phyloP scores from a whole-genome alignment of 2,113 vertebrate genomes.

The Pantherophis guttatus region DNA sequence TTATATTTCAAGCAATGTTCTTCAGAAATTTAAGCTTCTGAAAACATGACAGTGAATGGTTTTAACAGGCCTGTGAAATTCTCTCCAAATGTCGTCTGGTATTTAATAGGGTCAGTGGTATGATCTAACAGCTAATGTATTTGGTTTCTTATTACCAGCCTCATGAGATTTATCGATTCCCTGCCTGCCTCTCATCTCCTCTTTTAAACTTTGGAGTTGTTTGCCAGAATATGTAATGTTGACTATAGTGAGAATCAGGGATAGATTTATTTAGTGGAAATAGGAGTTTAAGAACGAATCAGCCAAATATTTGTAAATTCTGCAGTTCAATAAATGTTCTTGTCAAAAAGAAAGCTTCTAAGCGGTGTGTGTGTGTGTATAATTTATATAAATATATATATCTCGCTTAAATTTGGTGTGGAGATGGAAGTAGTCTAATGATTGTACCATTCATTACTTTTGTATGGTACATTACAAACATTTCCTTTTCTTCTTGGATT shows the following conservation, averaged over 20 bases:
- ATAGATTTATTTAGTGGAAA: not conserved
- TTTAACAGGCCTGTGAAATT: slow-evolving; percentile 14
- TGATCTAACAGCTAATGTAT: slow-evolving; percentile 36
- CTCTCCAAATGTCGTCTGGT: slow-evolving; percentile 5
- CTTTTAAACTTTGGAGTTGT: accelerated
- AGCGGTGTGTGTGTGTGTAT: too few relatives aligned
- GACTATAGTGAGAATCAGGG: not conserved
- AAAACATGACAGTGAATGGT: slow-evolving; percentile 10
- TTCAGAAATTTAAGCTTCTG: slow-evolving; percentile 5
- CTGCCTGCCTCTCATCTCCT: not conserved
- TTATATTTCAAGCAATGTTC: slow-evolving; percentile 5
- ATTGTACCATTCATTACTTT: not conserved
- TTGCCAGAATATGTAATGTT: not conserved
- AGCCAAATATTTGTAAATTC: not conserved
- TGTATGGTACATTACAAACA: not conserved
- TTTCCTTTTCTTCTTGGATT: not conserved
- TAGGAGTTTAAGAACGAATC: not conserved
- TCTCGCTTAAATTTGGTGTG: not conserved
- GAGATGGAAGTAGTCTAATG: not conserved
- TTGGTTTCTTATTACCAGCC: slow-evolving; percentile 39
- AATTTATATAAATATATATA: not conserved
- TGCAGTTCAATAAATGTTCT: not conserved
- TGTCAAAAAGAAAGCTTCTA: not conserved
- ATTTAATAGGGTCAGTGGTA: slow-evolving; percentile 34
- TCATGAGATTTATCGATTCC: slow-evolving; percentile 19